These are phyloP conservation scores for Etheostoma spectabile DNA, from an alignment of 2,113 vertebrate species.

Conservation along the genomic window DNA sequence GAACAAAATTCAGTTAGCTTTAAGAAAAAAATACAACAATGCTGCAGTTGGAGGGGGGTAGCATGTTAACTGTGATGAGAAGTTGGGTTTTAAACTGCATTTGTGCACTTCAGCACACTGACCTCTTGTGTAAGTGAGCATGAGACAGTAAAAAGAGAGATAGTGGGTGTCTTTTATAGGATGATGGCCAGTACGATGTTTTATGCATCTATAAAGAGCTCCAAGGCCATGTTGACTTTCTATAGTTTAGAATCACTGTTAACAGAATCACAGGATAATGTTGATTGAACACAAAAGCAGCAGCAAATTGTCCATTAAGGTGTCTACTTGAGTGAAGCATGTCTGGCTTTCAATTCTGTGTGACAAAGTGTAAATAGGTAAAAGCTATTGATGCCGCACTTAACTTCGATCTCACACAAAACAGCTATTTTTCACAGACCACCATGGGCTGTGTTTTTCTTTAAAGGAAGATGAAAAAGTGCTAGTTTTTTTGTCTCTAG, in stretches of 20 bases:
- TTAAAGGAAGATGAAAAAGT: slow-evolving; percentile 3
- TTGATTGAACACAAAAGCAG: slow-evolving; percentile 24
- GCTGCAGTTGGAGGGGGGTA: background rate
- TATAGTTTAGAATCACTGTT: slow-evolving; percentile 36
- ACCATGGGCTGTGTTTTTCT: background rate
- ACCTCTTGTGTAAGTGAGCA: slow-evolving; percentile 23
- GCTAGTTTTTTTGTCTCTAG: slow-evolving; percentile 8
- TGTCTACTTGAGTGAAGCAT: slow-evolving; percentile 42
- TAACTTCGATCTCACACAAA: slow-evolving; percentile 58
- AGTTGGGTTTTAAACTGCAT: slow-evolving; percentile 17
- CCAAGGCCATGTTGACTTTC: slow-evolving; percentile 74
- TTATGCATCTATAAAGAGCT: slow-evolving; percentile 76
- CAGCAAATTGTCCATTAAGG: slow-evolving; percentile 52
- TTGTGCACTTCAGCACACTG: slow-evolving; percentile 35
- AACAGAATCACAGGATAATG: slow-evolving; percentile 42
- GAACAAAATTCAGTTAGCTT: background rate
- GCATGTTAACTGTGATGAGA: slow-evolving; percentile 22
- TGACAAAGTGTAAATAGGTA: slow-evolving; percentile 59
- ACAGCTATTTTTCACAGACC: background rate
- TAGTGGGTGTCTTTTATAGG: slow-evolving; percentile 68
- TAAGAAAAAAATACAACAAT: background rate
- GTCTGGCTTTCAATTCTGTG: slow-evolving; percentile 51
- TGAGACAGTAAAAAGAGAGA: slow-evolving; percentile 50
- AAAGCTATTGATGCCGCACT: slow-evolving; percentile 63
- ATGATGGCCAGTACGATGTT: slow-evolving; percentile 74